Evolutionary conservation across 1,140 invertebrate species (phyloP).

Genomic region (Matsumurasca onukii): DNA sequence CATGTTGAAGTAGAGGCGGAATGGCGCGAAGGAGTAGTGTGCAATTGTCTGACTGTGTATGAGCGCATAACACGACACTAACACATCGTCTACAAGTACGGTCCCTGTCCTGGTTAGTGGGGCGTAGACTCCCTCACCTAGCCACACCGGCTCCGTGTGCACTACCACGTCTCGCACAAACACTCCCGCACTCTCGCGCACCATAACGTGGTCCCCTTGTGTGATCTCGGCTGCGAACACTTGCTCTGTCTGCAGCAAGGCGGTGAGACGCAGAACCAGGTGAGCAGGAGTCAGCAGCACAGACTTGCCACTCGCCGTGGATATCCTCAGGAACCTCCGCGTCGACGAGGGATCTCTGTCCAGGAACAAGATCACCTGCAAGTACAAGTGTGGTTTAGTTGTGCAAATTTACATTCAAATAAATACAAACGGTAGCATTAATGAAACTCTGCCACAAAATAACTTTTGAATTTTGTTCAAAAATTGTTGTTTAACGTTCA

Average conservation of each 20-base stretch:
- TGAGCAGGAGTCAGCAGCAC: conserved; percentile 86
- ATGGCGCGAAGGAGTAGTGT: conserved; percentile 79
- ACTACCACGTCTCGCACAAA: conserved; percentile 57
- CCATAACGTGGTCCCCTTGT: conserved; percentile 55
- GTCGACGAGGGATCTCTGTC: conserved; percentile 69
- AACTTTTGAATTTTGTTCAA: too few relatives aligned
- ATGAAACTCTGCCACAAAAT: too few relatives aligned
- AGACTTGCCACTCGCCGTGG: conserved; percentile 64
- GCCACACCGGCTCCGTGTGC: conserved; percentile 55
- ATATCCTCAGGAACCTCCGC: conserved; percentile 69
- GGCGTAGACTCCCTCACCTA: conserved; percentile 70
- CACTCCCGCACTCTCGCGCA: conserved; percentile 50
- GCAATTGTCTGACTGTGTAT: conserved; percentile 82
- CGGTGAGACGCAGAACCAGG: conserved; percentile 57
- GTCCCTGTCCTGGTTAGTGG: conserved; percentile 87
- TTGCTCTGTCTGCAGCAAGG: conserved; percentile 43
- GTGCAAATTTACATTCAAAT: too few relatives aligned
- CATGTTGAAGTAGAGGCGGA: conserved; percentile 60
- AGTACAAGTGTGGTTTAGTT: too few relatives aligned
- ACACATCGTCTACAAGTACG: conserved; percentile 85
- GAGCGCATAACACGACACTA: conserved; percentile 93
- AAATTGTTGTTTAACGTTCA: too few relatives aligned
- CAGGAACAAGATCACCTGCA: conserved; percentile 86
- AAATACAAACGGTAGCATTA: too few relatives aligned
- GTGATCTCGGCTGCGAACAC: conserved; percentile 61